A percentile compares a stretch with the other conserved stretches of the same genome.
These are phyloP conservation scores for Astropecten irregularis DNA, from an alignment of 53 echinoderm and acorn worm species.

Conservation along the genomic window DNA sequence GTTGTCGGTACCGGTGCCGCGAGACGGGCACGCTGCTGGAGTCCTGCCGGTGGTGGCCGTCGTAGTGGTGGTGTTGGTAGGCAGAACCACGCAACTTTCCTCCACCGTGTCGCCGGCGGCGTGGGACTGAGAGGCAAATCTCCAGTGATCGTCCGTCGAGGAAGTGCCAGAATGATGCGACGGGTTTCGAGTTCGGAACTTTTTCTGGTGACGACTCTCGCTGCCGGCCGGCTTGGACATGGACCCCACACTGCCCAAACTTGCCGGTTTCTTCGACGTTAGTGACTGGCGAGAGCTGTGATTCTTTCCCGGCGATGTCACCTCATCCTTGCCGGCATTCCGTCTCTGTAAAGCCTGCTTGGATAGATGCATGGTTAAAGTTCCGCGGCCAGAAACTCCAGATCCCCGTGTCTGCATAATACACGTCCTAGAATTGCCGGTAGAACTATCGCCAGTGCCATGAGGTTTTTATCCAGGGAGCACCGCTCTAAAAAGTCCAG, in stretches of 20 bases:
- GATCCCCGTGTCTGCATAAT: no score
- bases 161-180: no score
- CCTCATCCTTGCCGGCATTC: no score
- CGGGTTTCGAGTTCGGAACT: background rate
- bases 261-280: background rate
- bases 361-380: no score
- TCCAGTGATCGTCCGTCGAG: background rate
- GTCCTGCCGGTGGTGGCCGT: background rate
- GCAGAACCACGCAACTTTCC: background rate
- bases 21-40: background rate
- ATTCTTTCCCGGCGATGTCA: background rate
- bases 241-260: background rate
- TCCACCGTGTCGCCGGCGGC: background rate
- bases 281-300: background rate
- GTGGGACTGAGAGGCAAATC: background rate
- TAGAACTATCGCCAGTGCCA: no score
- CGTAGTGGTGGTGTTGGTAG: no score
- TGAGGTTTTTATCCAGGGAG: no score
- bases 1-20: background rate
- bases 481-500: no score
- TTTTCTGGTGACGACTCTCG: background rate
- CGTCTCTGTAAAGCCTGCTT: no score
- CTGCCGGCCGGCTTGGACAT: background rate
- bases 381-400: no score
- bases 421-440: no score